Base-by-base conservation (phyloP, 2,797 vertebrate genomes). In the Gallirallus australis region DNA sequence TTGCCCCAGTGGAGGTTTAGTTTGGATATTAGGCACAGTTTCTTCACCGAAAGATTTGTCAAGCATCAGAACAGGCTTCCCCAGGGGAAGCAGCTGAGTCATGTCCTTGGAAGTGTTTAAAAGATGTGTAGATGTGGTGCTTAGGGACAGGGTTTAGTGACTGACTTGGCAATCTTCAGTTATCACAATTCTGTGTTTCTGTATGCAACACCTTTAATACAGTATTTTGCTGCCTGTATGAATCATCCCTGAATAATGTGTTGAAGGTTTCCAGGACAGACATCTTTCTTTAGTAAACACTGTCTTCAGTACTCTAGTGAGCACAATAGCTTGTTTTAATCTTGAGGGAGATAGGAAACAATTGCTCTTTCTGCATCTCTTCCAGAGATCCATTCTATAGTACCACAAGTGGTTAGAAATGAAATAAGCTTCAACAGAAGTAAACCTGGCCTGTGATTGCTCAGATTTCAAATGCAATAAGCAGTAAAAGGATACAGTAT, bases 191-290 rank as follows among this genome's bases (percentile, higher is more conserved):
- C 50, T 52, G 25, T 27, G 25, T 28, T 52, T 52, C 50, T 52
- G 25, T 52, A 52, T 25, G 35, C 21, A 50, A 6, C 21, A 33
- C 18, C 18, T 57, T 70, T 40, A 11, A 21, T 10, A 39, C 35
- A 11, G 9, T 10, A 42, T 82, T 84, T 31, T 47, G 35, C 14
- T 50, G 27, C 6, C 23, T 65, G 7, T 19, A 48, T 31, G 27
- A 21, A 10, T 30, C 15, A 1, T 1, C 12, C 19, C 60, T 31
- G 19, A 78, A 64, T 31, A 57, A 57, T 0, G 2, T 33, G 16
- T 21, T 77, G 19, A 13, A 7, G 7, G 8, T 68, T 78, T 75
- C 54, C 33, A 84, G 69, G 86, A 72, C 18, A 50, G 12, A 7
- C 3, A 14, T 79, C 70, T 90, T 37, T 40, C 7, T 57, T 75